Base-by-base conservation (phyloP, 2,797 vertebrate genomes). In the Tragopan temminckii region DNA sequence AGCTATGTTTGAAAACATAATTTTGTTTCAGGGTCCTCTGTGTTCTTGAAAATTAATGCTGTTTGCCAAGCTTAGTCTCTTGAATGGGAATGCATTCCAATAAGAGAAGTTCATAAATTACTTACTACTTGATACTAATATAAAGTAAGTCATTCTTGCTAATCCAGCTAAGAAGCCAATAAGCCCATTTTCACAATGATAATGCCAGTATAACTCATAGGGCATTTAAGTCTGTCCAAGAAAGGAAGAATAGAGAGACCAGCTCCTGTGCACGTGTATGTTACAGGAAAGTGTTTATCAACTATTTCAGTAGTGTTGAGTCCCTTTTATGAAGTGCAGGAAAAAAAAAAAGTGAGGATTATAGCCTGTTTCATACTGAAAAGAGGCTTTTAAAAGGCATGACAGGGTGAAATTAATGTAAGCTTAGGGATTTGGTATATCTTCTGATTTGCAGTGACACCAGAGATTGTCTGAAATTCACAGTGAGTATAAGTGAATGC, bases 51-150 rank as follows among this genome's bases (percentile, higher is more conserved):
- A 82, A 74, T 66, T 40, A 29, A 31, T 40, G 20, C n/a, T 11
- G 20, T 89, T 90, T 78, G 29, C 48, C 23, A 71, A 57, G 31
- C 33, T 74, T 58, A 10, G 4, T 90, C 25, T 72, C 36, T 75
- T 59, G 14, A 12, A 48, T 61, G 23, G 31, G 40, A 83, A n/a
- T 53, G 16, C 11, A 43, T 88, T 87, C 70, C 48, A 55, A 43
- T 43, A 76, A 61, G 40, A 83, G 23, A 77, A 68, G 84, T 90
- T 88, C 2, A 45, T 89, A 77, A 85, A 94, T 90, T 63, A 52
- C 48, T 6, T 9, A 29, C 40, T 21, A 48, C 24, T 57, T 59
- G 33, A 18, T 92, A 76, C 63, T 40, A 36, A 69, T 77, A 63
- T 16, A 69, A 80, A 38, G 7, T 23, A 46, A 68, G 46, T 36